Evolutionary conservation across 2,113 vertebrate genomes (phyloP).

Genomic region (Typhlomys cinereus): DNA sequence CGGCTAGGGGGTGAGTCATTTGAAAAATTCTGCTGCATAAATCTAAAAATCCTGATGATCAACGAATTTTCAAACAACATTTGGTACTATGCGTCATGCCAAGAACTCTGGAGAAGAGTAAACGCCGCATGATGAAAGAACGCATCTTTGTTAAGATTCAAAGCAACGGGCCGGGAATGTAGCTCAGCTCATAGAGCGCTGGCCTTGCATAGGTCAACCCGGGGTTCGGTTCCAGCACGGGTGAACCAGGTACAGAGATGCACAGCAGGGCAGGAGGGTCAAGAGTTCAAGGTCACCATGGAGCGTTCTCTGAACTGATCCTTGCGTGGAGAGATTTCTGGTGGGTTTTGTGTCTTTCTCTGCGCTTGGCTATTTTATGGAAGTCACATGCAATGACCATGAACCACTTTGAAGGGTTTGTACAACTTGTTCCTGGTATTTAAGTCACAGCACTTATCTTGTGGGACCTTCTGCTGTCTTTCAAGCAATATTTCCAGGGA

Average conservation of each 20-base stretch:
- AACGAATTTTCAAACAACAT: constrained; percentile 44
- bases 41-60: constrained; percentile 43
- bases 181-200: too few species aligned
- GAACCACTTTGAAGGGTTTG: not conserved
- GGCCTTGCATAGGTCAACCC: too few species aligned
- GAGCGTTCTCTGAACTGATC: too few species aligned
- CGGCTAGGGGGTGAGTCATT: constrained; percentile 49
- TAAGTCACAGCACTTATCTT: not conserved
- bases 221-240: too few species aligned
- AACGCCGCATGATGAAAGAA: not conserved
- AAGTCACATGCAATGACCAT: not conserved
- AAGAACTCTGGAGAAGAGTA: not conserved
- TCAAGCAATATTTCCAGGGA: not conserved
- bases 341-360: not conserved
- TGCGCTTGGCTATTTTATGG: not conserved
- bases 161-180: not conserved
- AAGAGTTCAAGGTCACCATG: too few species aligned
- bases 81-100: not conserved
- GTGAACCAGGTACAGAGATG: too few species aligned
- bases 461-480: not conserved
- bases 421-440: not conserved
- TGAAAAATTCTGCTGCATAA: constrained; percentile 47
- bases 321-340: not conserved
- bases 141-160: not conserved
- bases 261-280: too few species aligned